A percentile compares a stretch with the other conserved stretches of the same genome.
Conservation (phyloP, 30 jellyfish, hydroid and myxozoan species). For the Hydractinia symbiolongicarpus region DNA sequence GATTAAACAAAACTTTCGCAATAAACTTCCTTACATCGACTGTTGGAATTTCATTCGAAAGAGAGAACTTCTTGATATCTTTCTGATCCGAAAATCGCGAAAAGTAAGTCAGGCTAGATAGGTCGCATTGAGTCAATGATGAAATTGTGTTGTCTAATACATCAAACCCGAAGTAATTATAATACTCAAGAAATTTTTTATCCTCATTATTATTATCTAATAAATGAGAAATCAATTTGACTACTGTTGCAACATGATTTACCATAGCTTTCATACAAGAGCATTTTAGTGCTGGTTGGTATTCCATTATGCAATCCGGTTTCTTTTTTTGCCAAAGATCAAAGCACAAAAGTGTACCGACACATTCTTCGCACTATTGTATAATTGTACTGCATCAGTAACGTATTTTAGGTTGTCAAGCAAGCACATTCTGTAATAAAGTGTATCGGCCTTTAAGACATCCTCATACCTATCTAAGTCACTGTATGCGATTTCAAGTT, state of each 20-base stretch:
- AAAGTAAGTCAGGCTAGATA: background rate
- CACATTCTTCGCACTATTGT: background rate
- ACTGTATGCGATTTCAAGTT: too few relatives aligned
- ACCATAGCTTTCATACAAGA: background rate
- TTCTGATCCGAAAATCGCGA: background rate
- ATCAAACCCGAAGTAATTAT: background rate
- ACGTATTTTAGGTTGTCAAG: too few relatives aligned
- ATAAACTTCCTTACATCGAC: background rate
- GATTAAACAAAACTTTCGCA: background rate
- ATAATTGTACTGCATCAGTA: too few relatives aligned
- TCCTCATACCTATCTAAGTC: too few relatives aligned
- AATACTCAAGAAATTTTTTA: background rate
- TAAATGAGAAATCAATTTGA: background rate
- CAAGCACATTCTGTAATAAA: too few relatives aligned
- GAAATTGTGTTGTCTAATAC: background rate
- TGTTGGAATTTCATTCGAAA: background rate
- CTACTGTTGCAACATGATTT: background rate
- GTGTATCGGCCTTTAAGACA: too few relatives aligned
- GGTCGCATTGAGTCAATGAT: background rate
- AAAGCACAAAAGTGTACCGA: background rate
- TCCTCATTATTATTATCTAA: background rate
- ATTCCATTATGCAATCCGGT: conserved; percentile 2
- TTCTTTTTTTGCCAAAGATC: background rate
- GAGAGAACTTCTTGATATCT: background rate
- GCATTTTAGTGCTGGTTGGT: background rate